A percentile compares a stretch with the other conserved stretches of the same genome.
These are phyloP conservation scores for Campopleginae sp. DNA, from an alignment of 2,888 invertebrate species.

Conservation along the genomic window DNA sequence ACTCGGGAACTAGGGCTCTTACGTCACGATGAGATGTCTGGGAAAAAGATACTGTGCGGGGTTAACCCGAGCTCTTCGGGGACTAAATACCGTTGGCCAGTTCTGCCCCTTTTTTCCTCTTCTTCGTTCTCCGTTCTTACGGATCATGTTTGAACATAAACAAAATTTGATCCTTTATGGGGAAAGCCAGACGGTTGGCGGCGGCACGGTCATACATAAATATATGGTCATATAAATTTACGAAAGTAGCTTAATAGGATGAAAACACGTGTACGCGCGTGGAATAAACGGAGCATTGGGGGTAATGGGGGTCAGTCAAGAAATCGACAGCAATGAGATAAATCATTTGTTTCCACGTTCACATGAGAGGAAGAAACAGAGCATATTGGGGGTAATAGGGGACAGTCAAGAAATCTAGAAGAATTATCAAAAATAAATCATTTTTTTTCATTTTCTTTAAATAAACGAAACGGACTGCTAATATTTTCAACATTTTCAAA, in stretches of 20 bases:
- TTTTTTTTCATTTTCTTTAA: not conserved
- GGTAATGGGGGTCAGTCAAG: not conserved
- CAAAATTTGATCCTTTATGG: slow-evolving; percentile 50
- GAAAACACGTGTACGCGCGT: slow-evolving; percentile 4
- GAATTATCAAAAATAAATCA: not conserved
- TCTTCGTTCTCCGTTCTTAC: slow-evolving; percentile 19
- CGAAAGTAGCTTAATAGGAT: slow-evolving; percentile 2
- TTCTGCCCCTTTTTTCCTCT: not conserved
- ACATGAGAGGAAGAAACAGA: not conserved
- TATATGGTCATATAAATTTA: not conserved
- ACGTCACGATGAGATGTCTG: slow-evolving; percentile 4
- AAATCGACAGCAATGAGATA: not conserved
- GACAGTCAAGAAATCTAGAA: not conserved
- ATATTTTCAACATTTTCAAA: not conserved
- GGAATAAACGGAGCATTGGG: not conserved
- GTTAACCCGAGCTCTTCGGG: not conserved
- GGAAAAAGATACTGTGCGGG: not conserved
- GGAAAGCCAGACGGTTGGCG: slow-evolving; percentile 48
- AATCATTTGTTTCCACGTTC: not conserved
- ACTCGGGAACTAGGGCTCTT: slow-evolving; percentile 7
- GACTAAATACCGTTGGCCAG: slow-evolving; percentile 18
- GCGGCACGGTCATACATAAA: not conserved
- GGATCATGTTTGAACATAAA: slow-evolving; percentile 55
- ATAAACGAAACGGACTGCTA: no score
- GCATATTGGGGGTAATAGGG: not conserved